Evolutionary conservation across 2,113 vertebrate species (phyloP).

Genomic region (Ciconia boyciana): DNA sequence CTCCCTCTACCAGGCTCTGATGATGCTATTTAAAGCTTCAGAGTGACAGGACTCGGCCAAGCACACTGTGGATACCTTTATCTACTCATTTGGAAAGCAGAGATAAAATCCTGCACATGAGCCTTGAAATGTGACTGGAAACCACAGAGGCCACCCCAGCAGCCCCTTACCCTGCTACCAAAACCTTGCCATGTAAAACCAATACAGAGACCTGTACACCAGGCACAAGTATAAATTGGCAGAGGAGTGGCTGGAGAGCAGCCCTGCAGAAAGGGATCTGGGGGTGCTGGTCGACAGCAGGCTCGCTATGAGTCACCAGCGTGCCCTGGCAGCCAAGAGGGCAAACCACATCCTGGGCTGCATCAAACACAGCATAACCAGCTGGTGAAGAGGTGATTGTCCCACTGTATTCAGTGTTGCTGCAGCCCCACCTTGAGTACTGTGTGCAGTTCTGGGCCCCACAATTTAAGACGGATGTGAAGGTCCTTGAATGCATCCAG

Average conservation of each 20-base stretch:
- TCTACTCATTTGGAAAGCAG: neutral
- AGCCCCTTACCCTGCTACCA: neutral
- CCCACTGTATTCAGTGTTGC: neutral
- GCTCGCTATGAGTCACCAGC: neutral
- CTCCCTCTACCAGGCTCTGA: neutral
- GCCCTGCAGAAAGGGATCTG: neutral
- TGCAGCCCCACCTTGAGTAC: too few relatives aligned
- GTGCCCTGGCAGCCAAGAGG: neutral
- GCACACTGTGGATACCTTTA: neutral
- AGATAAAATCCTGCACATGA: neutral
- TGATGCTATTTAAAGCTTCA: constrained; percentile 4
- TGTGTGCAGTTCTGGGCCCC: too few relatives aligned
- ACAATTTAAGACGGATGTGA: too few relatives aligned
- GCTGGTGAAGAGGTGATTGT: accelerated
- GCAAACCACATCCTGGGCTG: neutral
- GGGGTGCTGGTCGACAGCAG: neutral
- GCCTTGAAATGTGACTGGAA: neutral
- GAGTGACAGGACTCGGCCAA: neutral
- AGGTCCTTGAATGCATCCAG: too few relatives aligned
- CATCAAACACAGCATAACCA: neutral
- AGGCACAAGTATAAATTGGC: neutral
- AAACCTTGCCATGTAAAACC: neutral
- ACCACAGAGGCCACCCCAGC: neutral
- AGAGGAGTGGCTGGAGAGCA: neutral
- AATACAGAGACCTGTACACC: neutral